Evolutionary conservation across 2,113 vertebrate species (phyloP).

Genomic region (Rhinichthys klamathensis): DNA sequence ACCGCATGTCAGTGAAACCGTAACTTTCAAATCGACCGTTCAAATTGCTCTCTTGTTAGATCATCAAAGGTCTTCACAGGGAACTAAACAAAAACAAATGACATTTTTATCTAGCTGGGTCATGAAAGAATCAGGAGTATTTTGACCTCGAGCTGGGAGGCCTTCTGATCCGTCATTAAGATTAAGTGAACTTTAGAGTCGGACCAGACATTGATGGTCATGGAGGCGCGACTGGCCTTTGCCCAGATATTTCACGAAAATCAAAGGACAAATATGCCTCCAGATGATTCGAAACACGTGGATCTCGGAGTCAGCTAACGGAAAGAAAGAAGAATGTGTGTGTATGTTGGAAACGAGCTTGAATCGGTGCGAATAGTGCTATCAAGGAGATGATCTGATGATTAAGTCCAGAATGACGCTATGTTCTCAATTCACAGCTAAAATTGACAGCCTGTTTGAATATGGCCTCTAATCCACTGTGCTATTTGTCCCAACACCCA

Average conservation of each 20-base stretch:
- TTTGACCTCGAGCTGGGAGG: slow-evolving; percentile 68
- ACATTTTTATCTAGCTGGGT: slow-evolving; percentile 76
- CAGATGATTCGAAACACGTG: slow-evolving; percentile 61
- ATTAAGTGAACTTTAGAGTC: slow-evolving; percentile 65
- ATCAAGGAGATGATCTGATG: slow-evolving; percentile 34
- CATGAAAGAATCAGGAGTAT: slow-evolving; percentile 66
- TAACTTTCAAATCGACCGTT: slow-evolving; percentile 77
- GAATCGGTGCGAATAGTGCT: not conserved
- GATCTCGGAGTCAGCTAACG: slow-evolving; percentile 46
- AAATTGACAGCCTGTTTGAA: slow-evolving; percentile 29
- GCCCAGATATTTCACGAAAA: slow-evolving; percentile 53
- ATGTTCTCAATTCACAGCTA: slow-evolving; percentile 27
- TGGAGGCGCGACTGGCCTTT: slow-evolving; percentile 40
- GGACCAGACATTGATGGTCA: slow-evolving; percentile 39
- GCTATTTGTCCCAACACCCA: not conserved
- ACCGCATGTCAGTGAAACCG: slow-evolving; percentile 65
- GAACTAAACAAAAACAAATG: slow-evolving; percentile 77
- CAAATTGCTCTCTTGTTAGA: slow-evolving; percentile 74
- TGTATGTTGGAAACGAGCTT: slow-evolving; percentile 35
- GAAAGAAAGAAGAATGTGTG: slow-evolving; percentile 42
- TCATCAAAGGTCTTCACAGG: slow-evolving; percentile 78
- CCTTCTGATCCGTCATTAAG: slow-evolving; percentile 66
- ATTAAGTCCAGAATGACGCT: slow-evolving; percentile 43
- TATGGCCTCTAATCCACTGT: not conserved
- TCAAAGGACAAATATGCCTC: slow-evolving; percentile 55